Conservation (phyloP, 2,797 vertebrate species). For the Melanotaenia parkinsoni region DNA sequence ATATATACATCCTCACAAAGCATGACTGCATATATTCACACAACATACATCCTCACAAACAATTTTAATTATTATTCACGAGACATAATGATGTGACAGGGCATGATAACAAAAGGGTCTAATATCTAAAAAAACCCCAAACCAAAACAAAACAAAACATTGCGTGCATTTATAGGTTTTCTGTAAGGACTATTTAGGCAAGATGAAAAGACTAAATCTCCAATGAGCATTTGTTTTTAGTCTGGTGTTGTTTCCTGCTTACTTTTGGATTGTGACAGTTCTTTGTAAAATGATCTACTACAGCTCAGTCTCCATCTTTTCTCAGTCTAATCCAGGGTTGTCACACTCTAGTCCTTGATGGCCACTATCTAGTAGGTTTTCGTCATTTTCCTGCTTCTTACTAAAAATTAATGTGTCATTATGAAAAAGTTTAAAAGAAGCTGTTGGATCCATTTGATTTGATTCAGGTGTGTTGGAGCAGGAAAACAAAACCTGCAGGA, state of each 20-base stretch:
- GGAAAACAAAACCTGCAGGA: too few relatives aligned
- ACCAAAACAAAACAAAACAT: conserved; percentile 33
- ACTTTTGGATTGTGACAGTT: conserved; percentile 16
- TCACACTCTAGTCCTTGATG: too few relatives aligned
- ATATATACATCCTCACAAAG: conserved; percentile 32
- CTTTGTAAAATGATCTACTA: conserved; percentile 1
- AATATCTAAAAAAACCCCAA: neutral
- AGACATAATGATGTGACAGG: conserved; percentile 22
- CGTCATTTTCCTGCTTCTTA: too few relatives aligned
- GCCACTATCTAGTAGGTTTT: too few relatives aligned
- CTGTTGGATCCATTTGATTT: too few relatives aligned
- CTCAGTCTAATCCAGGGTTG: neutral
- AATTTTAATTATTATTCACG: conserved; percentile 19
- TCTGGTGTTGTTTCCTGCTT: conserved; percentile 19
- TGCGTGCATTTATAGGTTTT: conserved; percentile 7
- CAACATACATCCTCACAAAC: conserved; percentile 32
- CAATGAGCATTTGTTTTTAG: conserved; percentile 10
- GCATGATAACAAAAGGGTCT: conserved; percentile 27
- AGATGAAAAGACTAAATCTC: conserved; percentile 42
- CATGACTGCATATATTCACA: conserved; percentile 27
- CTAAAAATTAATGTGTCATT: too few relatives aligned
- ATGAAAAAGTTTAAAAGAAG: too few relatives aligned
- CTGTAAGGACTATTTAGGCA: conserved; percentile 25
- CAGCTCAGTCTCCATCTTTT: neutral
- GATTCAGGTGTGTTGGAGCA: too few relatives aligned